These are phyloP conservation scores for Podarcis muralis DNA, from an alignment of 2,113 vertebrate species.

Conservation along the genomic window DNA sequence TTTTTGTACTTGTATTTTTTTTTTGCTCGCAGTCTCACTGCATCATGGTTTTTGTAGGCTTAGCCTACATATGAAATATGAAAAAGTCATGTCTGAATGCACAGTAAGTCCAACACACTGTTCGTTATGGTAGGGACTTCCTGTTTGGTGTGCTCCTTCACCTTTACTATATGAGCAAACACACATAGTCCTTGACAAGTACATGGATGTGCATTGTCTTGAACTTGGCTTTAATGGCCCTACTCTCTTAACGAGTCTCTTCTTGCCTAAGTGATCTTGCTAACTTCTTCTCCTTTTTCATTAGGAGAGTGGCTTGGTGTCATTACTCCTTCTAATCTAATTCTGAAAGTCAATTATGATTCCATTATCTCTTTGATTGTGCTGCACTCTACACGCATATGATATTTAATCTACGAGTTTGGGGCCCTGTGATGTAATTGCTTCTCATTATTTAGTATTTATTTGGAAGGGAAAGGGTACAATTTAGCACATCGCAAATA, in stretches of 20 bases:
- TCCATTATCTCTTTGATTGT: constrained; percentile 58
- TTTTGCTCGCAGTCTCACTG: too few species aligned
- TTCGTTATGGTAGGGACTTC: neutral
- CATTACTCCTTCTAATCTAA: constrained; percentile 53
- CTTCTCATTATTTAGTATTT: constrained; percentile 52
- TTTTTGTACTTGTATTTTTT: too few species aligned
- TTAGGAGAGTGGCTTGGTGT: constrained; percentile 28
- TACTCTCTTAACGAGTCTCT: constrained; percentile 20
- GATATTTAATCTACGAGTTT: constrained; percentile 45
- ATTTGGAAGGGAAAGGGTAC: constrained; percentile 56
- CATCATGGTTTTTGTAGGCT: too few species aligned
- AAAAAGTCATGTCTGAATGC: neutral
- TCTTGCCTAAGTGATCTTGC: constrained; percentile 27
- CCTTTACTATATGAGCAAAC: neutral
- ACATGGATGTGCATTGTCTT: neutral
- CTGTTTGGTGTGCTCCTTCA: neutral
- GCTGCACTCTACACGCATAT: constrained; percentile 27
- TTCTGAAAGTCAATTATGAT: constrained; percentile 61
- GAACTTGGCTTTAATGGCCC: constrained; percentile 20
- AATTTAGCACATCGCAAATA: constrained; percentile 32
- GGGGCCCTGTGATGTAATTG: constrained; percentile 48
- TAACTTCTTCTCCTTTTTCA: constrained; percentile 38
- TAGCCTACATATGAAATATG: neutral
- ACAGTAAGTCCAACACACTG: neutral
- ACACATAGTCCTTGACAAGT: neutral